Evolutionary conservation across 2,113 vertebrate species (phyloP).

Genomic region (Amphiprion ocellaris): DNA sequence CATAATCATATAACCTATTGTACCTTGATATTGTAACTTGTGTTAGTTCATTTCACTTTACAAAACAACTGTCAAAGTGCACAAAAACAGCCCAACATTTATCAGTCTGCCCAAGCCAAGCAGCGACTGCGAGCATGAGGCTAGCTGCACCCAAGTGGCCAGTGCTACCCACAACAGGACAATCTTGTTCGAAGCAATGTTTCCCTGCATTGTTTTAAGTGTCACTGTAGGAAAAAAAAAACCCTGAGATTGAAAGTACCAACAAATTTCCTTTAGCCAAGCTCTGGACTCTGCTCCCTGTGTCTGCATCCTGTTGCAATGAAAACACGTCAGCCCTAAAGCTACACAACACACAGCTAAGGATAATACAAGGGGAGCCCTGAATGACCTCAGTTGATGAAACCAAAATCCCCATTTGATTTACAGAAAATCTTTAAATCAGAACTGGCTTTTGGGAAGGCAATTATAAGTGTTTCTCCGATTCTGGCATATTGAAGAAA

Average conservation of each 20-base stretch:
- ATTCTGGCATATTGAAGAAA: conserved; percentile 7
- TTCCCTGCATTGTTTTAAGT: not conserved
- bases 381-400: conserved; percentile 52
- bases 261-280: conserved; percentile 11
- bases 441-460: conserved; percentile 36
- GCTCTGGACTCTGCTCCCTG: not conserved
- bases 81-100: not conserved
- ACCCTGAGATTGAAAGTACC: not conserved
- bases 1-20: conserved; percentile 10
- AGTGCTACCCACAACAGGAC: not conserved
- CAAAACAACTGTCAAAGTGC: not conserved
- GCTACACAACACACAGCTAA: conserved; percentile 31
- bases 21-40: not conserved
- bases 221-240: conserved; percentile 25
- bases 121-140: not conserved
- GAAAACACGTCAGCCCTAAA: conserved; percentile 49
- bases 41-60: not conserved
- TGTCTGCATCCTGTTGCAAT: conserved; percentile 40
- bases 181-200: not conserved
- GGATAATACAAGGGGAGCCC: conserved; percentile 21
- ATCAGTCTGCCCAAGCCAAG: not conserved
- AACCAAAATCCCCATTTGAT: conserved; percentile 76
- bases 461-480: conserved; percentile 38
- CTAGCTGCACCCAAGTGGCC: not conserved
- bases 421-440: conserved; percentile 67